Evolutionary conservation across 2,113 vertebrate genomes (phyloP).

Genomic region (Athene noctua): DNA sequence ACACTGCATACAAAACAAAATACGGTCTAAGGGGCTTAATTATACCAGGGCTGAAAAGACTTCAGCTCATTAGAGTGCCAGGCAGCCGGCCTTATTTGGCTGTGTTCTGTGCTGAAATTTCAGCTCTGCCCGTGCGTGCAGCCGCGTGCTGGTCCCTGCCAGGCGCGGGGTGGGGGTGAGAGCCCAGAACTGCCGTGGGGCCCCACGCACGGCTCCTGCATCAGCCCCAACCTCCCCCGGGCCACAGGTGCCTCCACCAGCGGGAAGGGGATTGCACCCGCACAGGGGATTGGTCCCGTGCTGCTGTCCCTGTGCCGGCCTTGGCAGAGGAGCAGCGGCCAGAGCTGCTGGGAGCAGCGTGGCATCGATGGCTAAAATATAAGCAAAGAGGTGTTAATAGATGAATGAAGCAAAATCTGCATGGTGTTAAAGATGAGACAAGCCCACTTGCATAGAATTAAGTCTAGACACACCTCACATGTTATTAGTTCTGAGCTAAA

Average conservation of each 20-base stretch:
- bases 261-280: neutral
- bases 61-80: conserved; percentile 47
- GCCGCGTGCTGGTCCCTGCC: neutral
- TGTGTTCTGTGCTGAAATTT: neutral
- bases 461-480: conserved; percentile 9
- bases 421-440: fast-evolving
- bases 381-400: neutral
- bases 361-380: fast-evolving
- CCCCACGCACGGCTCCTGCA: fast-evolving
- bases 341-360: fast-evolving
- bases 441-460: neutral
- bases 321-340: fast-evolving
- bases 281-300: too few relatives aligned
- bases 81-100: neutral
- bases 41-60: conserved; percentile 26
- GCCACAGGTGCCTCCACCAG: neutral
- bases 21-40: conserved; percentile 43
- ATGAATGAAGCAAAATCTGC: neutral
- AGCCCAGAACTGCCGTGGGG: fast-evolving
- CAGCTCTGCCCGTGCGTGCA: neutral
- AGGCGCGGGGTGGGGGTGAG: neutral
- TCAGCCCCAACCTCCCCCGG: fast-evolving
- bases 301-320: neutral
- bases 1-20: conserved; percentile 28
- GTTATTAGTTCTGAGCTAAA: conserved; percentile 51